Conservation (phyloP, 2,797 vertebrate genomes). For the Erethizon dorsatum region DNA sequence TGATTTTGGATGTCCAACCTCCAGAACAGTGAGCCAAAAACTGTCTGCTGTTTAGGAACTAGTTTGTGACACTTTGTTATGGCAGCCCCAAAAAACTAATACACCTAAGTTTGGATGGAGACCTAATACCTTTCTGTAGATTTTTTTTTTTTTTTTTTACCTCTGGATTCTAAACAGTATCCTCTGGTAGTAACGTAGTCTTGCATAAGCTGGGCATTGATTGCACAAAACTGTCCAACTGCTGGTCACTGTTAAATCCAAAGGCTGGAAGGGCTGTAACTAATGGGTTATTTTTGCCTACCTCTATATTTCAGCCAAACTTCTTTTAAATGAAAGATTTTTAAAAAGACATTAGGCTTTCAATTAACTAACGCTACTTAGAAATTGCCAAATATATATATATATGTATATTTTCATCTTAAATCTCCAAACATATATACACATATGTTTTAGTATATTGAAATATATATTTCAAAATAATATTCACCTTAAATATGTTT, state of each 20-base stretch:
- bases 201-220: neutral
- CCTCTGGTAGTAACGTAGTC: neutral
- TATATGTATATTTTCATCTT: neutral
- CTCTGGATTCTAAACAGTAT: neutral
- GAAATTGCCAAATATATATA: neutral
- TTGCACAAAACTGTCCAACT: neutral
- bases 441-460: neutral
- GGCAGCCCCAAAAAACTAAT: neutral
- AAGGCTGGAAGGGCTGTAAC: neutral
- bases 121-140: neutral
- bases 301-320: conserved; percentile 65
- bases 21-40: neutral
- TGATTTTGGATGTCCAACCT: neutral
- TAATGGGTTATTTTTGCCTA: neutral
- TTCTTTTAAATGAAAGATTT: conserved; percentile 57
- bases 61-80: neutral
- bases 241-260: neutral
- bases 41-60: neutral
- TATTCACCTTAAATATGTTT: neutral
- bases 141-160: neutral
- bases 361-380: neutral
- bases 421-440: neutral
- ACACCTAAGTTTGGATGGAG: neutral
- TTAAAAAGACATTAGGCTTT: conserved; percentile 26
- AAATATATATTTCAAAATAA: neutral